Evolutionary conservation across 2,888 invertebrate genomes (phyloP).

Genomic region (Drepana falcataria): DNA sequence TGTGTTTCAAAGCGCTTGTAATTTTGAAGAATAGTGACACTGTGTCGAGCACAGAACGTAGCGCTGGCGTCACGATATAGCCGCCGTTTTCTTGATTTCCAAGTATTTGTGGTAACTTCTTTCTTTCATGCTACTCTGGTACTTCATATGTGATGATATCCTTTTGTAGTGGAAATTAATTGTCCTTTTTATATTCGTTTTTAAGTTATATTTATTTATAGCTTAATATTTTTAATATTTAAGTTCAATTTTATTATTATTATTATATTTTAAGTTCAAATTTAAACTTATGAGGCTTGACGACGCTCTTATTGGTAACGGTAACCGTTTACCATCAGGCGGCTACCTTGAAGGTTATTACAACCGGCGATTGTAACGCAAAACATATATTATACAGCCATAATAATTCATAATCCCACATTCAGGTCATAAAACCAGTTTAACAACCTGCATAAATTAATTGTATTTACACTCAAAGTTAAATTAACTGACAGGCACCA

Average conservation of each 20-base stretch:
- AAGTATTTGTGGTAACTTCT: constrained; percentile 52
- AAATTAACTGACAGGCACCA: constrained; percentile 9
- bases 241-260: no score
- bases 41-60: constrained; percentile 23
- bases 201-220: not conserved
- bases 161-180: constrained; percentile 32
- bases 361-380: not conserved
- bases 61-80: constrained; percentile 13
- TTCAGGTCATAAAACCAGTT: constrained; percentile 18
- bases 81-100: constrained; percentile 59
- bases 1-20: constrained; percentile 25
- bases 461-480: constrained; percentile 6
- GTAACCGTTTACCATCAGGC: not conserved
- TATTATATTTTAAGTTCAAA: no score
- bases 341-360: no score
- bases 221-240: no score
- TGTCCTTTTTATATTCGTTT: constrained; percentile 16
- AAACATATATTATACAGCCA: not conserved
- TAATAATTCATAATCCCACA: constrained; percentile 5
- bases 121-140: constrained; percentile 52
- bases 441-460: constrained; percentile 20
- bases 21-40: constrained; percentile 20
- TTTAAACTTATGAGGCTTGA: no score
- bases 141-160: constrained; percentile 38
- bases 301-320: no score